phyloP scores from a whole-genome alignment of 2,888 invertebrate genomes.

The Unio pictorum region DNA sequence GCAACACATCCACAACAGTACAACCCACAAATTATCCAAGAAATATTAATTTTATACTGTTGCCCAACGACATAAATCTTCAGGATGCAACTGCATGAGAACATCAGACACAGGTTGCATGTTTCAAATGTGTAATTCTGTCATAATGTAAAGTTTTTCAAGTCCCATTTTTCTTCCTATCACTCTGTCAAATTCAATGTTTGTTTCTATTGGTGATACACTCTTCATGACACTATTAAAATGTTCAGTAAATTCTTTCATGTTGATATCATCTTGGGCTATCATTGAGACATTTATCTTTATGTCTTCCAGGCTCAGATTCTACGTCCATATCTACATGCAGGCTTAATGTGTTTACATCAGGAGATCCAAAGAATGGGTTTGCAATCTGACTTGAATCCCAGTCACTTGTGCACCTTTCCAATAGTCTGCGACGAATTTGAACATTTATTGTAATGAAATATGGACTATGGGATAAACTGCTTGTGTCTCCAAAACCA shows the following conservation, averaged over 20 bases:
- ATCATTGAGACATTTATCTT: too few relatives aligned
- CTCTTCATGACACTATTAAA: slow-evolving; percentile 23
- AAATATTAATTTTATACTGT: not conserved
- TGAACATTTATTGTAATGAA: too few relatives aligned
- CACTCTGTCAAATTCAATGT: slow-evolving; percentile 24
- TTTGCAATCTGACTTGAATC: slow-evolving; percentile 8
- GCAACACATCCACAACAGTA: too few relatives aligned
- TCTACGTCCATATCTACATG: too few relatives aligned
- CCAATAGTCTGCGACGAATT: too few relatives aligned
- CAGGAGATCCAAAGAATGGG: not conserved
- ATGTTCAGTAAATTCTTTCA: slow-evolving; percentile 8
- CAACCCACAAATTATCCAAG: too few relatives aligned
- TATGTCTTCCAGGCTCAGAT: too few relatives aligned
- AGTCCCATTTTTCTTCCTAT: slow-evolving; percentile 59
- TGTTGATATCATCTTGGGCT: too few relatives aligned
- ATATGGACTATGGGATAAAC: too few relatives aligned
- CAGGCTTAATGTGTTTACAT: not conserved
- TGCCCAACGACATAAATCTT: slow-evolving; percentile 52
- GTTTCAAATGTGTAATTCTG: slow-evolving; percentile 36
- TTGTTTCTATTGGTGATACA: slow-evolving; percentile 29
- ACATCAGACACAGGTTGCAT: slow-evolving; percentile 32
- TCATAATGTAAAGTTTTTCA: slow-evolving; percentile 50
- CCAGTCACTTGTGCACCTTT: not conserved
- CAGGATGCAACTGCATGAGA: slow-evolving; percentile 30
- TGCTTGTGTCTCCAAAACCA: slow-evolving; percentile 12